Percentiles rank a stretch among this genome's conserved stretches.
These are phyloP conservation scores for Calameuta filiformis DNA, from an alignment of 2,888 invertebrate genomes.

Conservation along the genomic window DNA sequence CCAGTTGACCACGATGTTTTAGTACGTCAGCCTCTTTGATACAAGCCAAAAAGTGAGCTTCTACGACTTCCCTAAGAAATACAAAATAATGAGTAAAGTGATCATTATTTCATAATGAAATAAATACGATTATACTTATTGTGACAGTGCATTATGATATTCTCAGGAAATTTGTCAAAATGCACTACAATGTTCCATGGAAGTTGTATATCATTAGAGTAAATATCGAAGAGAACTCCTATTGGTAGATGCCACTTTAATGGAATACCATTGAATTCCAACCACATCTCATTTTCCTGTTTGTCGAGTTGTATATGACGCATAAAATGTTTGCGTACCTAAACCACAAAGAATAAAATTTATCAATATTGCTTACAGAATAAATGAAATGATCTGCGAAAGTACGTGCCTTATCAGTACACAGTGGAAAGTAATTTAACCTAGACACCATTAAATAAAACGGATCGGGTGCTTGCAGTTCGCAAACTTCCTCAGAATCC, in stretches of 20 bases:
- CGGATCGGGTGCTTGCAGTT: conserved; percentile 90
- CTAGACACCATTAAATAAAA: conserved; percentile 94
- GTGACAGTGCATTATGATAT: conserved; percentile 85
- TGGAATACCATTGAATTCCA: conserved; percentile 91
- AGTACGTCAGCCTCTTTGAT: conserved; percentile 98
- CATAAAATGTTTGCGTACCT: conserved; percentile 90
- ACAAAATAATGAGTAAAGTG: conserved; percentile 5
- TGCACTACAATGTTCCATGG: conserved; percentile 96
- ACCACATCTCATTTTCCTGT: conserved; percentile 91
- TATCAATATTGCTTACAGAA: neutral
- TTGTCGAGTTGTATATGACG: conserved; percentile 81
- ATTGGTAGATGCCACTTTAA: conserved; percentile 91
- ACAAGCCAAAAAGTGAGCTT: conserved; percentile 94
- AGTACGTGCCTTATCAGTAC: conserved; percentile 87
- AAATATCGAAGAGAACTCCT: conserved; percentile 88
- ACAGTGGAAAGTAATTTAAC: conserved; percentile 92
- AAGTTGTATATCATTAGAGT: conserved; percentile 76
- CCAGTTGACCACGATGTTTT: conserved; percentile 92
- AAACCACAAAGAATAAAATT: conserved; percentile 38
- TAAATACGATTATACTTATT: conserved; percentile 73
- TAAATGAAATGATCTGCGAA: conserved; percentile 57
- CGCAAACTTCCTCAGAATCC: conserved; percentile 87
- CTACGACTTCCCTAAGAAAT: conserved; percentile 83
- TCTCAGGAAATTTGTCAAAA: conserved; percentile 94
- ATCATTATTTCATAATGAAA: conserved; percentile 5